Evolutionary conservation across 2,797 vertebrate species (phyloP), one percentile per base, ranked within the genome.

Genomic region (Tauraco hartlaubi): DNA sequence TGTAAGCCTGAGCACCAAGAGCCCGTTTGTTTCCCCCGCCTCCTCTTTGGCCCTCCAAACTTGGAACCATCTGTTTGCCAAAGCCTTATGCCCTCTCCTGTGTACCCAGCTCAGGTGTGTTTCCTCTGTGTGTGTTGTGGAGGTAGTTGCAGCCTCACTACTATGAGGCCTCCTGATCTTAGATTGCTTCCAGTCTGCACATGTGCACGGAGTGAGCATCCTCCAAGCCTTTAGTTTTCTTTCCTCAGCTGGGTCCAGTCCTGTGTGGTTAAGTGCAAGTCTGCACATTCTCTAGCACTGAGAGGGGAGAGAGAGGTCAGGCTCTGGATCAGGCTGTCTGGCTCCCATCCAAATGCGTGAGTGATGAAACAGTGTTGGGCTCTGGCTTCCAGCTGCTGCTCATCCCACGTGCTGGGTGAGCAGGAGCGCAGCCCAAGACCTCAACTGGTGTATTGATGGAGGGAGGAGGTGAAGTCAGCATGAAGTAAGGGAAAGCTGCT

Each of bases 351-450:
- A 94, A 88, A 80, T 81, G 84, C 1, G 22, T 15, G 39, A 97
- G 86, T 91, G 91, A 93, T 97, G 96, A 96, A 96, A 88, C 74
- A 79, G 66, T 85, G 87, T 62, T 3, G 19, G 77, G 59, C 84
- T 95, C 68, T 74, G 91, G 71, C 64, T 95, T 94, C 92, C 96
- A 97, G 95, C 95, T 96, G 95, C 90, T 80, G 55, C 68, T 91
- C 46, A 56, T 96, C 88, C 91, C 82, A 66, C 0, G 1, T 93
- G 88, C 71, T 0, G 74, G 69, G 22, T n/a, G 68, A 94, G 91
- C 90, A 87, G 86, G 56, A 93, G 84, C 89, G 85, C 75, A 76
- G 89, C 85, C 78, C 41, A 46, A 31, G 39, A 75, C 89, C 90
- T 83, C 91, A 69, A 1, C 0, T 86, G 62, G 39, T 82, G 58